Base-by-base conservation (phyloP, 2,113 vertebrate species). In the Mesoclemmys tuberculata region DNA sequence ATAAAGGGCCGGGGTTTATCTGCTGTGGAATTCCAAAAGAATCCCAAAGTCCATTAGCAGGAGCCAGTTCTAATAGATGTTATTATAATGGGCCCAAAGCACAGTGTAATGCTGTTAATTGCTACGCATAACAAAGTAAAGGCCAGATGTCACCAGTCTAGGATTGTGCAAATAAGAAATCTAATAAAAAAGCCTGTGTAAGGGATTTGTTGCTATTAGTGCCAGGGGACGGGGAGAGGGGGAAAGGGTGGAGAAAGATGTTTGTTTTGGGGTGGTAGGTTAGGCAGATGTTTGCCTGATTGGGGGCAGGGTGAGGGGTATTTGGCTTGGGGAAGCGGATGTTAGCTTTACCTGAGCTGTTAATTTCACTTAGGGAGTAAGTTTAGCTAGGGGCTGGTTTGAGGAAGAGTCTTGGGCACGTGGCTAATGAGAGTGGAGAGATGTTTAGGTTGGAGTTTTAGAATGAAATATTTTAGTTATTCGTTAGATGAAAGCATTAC, bases 1-100 rank as follows among this genome's bases (percentile, higher is more conserved):
- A 46, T 80, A 91, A 88, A 96, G 95, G 77, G 92, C 85, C 2
- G 48, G 71, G 7, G 12, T 94, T 93, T 93, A 29, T 85, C 96
- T 88, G 64, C 48, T 41, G 55, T 90, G 95, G 77, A 91, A 95
- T 94, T 89, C 3, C 84, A 27, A 88, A 54, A n/a, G 88, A 89
- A n/a, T 84, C 81, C 87, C 71, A 80, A 87, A 95, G 44, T 61
- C 54, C 84, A 86, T 95, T 92, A 89, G 89, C 46, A 44, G 48
- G 85, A 94, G 48, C 54, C 24, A 44, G 19, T 93, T 41, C 31
- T 64, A 94, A 88, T 91, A n/a, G 46, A 64, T 84, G 79, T 22
- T 94, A 93, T 92, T n/a, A 51, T 78, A 89, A 92, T 56, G 85
- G 52, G 56, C 83, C n/a, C 82, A 93, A 82, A 94, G 77, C 21